Evolutionary conservation across 2,888 invertebrate genomes (phyloP).

Genomic region (Neelides folsomi): DNA sequence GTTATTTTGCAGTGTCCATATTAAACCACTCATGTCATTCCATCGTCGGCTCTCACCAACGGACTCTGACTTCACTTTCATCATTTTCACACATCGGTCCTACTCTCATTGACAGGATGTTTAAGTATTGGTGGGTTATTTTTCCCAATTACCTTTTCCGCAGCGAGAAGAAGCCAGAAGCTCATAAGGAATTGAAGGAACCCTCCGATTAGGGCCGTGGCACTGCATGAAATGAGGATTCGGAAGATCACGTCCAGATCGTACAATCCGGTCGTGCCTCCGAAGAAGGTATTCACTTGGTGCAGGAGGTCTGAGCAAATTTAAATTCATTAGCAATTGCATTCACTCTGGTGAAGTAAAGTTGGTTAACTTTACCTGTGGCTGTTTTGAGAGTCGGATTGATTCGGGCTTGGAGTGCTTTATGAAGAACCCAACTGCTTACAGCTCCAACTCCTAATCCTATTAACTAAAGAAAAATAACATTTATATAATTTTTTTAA

Average conservation of each 20-base stretch:
- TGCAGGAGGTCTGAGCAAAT: slow-evolving; percentile 6
- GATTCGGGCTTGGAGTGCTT: slow-evolving; percentile 26
- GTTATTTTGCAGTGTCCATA: too few species aligned
- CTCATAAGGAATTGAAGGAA: slow-evolving; percentile 32
- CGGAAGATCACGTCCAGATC: slow-evolving; percentile 31
- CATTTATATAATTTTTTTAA: background rate
- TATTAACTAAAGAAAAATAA: slow-evolving; percentile 3
- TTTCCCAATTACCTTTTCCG: slow-evolving; percentile 8
- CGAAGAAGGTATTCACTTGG: slow-evolving; percentile 29
- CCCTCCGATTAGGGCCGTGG: slow-evolving; percentile 29
- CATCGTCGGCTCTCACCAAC: too few species aligned
- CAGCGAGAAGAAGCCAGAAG: slow-evolving; percentile 31
- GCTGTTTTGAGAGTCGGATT: slow-evolving; percentile 29
- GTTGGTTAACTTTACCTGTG: slow-evolving; percentile 13
- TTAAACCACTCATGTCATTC: too few species aligned
- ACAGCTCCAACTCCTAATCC: slow-evolving; percentile 29
- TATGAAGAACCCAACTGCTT: slow-evolving; percentile 29
- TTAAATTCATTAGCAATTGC: too few species aligned
- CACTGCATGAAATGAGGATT: slow-evolving; percentile 27
- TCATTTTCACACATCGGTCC: too few species aligned
- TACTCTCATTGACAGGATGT: too few species aligned
- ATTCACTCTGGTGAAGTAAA: too few species aligned
- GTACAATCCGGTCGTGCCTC: slow-evolving; percentile 29
- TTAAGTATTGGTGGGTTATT: too few species aligned
- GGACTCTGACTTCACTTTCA: too few species aligned